These are phyloP conservation scores for Vidua macroura DNA, from an alignment of 2,113 vertebrate genomes.

Conservation along the genomic window DNA sequence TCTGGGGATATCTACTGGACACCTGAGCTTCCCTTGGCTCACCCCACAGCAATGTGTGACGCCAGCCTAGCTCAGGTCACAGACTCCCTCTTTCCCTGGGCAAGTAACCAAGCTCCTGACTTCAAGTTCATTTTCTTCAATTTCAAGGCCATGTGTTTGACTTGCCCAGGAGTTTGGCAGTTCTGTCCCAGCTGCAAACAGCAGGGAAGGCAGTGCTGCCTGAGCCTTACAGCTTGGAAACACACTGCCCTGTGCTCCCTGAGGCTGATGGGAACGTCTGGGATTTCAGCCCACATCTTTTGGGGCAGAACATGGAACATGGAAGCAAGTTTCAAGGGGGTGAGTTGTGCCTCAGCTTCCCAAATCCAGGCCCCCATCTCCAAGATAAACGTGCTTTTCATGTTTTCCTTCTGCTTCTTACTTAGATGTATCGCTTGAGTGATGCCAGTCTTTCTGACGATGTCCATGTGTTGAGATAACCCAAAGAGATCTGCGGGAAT, in stretches of 20 bases:
- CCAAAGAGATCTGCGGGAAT: background rate
- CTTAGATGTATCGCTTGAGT: background rate
- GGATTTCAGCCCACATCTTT: background rate
- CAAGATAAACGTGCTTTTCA: background rate
- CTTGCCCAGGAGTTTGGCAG: background rate
- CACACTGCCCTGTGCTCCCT: background rate
- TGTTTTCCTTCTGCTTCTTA: background rate
- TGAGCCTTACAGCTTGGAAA: background rate
- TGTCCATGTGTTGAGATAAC: background rate
- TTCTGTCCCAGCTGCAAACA: background rate
- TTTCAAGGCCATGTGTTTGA: background rate
- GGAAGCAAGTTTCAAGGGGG: background rate
- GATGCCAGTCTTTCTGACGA: background rate
- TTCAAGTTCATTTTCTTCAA: background rate
- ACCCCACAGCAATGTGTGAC: background rate
- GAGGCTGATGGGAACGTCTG: background rate
- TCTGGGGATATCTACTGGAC: background rate
- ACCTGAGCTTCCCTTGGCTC: background rate
- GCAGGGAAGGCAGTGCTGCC: background rate
- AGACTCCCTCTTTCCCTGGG: background rate
- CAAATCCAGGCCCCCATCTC: background rate
- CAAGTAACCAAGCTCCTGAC: background rate
- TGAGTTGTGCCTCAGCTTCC: background rate
- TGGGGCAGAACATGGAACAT: accelerated
- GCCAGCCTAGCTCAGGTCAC: background rate